Conservation (phyloP, 2,797 vertebrate species). For the Labroides dimidiatus region DNA sequence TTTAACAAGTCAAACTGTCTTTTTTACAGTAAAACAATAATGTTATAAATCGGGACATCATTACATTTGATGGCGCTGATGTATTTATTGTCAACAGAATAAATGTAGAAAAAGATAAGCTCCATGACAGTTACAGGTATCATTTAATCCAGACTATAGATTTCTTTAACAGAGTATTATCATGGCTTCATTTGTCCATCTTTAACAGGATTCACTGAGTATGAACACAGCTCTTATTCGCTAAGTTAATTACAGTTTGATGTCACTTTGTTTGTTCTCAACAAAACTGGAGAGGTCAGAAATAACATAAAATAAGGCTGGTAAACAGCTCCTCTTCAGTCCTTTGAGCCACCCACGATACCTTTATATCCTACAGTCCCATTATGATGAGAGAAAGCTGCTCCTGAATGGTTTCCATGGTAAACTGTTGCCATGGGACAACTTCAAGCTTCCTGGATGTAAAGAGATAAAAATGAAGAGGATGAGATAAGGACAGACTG, state of each 20-base stretch:
- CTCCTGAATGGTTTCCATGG: conserved; percentile 73
- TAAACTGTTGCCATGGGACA: conserved; percentile 56
- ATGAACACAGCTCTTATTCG: conserved; percentile 18
- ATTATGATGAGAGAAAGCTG: conserved; percentile 48
- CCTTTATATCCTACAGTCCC: conserved; percentile 50
- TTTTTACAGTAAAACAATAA: no score
- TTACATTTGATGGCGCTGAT: not conserved
- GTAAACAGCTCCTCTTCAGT: conserved; percentile 43
- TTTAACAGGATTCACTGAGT: not conserved
- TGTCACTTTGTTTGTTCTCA: conserved; percentile 3
- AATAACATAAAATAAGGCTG: conserved; percentile 32
- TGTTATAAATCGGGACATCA: no score
- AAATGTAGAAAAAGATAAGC: not conserved
- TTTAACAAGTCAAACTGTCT: no score
- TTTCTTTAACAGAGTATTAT: conserved; percentile 8
- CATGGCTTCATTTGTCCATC: conserved; percentile 6
- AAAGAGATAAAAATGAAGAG: conserved; percentile 17
- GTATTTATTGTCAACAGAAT: not conserved
- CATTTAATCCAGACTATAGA: conserved; percentile 1
- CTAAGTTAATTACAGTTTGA: conserved; percentile 27
- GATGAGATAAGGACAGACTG: conserved; percentile 5
- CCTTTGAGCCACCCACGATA: conserved; percentile 43
- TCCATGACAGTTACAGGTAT: not conserved
- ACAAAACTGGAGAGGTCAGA: conserved; percentile 31
- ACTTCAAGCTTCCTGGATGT: conserved; percentile 30